phyloP scores from a whole-genome alignment of 2,888 invertebrate genomes.

The Euzetes globulus region DNA sequence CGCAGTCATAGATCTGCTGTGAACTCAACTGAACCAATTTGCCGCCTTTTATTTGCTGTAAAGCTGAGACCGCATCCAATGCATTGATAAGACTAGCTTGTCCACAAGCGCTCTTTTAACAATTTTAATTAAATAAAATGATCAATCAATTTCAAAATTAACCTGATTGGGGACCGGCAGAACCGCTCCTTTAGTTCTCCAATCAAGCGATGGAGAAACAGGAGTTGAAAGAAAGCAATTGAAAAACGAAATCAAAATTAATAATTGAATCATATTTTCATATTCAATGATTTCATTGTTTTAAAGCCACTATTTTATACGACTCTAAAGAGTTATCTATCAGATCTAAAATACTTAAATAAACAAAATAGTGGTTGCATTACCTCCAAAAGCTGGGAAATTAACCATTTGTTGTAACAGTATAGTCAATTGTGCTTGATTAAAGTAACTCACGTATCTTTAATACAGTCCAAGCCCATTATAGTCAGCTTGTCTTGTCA shows the following conservation, averaged over 20 bases:
- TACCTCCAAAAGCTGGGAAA: too few species aligned
- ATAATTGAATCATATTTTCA: not conserved
- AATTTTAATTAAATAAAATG: too few species aligned
- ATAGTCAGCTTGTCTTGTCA: too few species aligned
- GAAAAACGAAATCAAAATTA: not conserved
- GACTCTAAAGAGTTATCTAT: too few species aligned
- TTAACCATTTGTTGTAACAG: too few species aligned
- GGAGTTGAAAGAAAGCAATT: not conserved
- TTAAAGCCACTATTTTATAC: too few species aligned
- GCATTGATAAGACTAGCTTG: not conserved
- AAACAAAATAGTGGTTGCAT: too few species aligned
- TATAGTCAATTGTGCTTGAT: too few species aligned
- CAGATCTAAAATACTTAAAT: too few species aligned
- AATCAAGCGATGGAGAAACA: not conserved
- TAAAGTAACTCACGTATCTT: too few species aligned
- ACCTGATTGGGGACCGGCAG: not conserved
- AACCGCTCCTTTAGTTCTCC: slow-evolving; percentile 4
- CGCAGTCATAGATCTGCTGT: not conserved
- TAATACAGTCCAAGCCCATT: too few species aligned
- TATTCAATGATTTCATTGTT: too few species aligned
- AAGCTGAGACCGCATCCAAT: not conserved
- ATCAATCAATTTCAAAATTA: not conserved
- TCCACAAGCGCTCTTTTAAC: not conserved
- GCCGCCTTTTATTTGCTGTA: not conserved
- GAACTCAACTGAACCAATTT: not conserved